Base-by-base conservation (phyloP, 2,888 invertebrate species). In the Ashinkailepas kermadecensis region DNA sequence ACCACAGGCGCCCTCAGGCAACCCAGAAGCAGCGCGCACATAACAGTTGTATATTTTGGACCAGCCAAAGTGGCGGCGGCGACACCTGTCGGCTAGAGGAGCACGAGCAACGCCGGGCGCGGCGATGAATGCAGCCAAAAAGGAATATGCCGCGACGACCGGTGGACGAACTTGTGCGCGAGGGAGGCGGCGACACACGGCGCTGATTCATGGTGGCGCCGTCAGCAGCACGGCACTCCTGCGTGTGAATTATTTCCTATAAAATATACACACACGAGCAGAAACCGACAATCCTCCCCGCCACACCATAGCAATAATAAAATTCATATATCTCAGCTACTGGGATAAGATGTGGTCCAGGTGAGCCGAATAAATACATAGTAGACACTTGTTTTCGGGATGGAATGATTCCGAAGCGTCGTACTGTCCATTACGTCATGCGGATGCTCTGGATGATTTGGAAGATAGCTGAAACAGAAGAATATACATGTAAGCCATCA, bases 361-460 rank as follows among this genome's bases (percentile, higher is more conserved):
- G 9, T 54, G 10, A 21, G 74, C 74, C 74, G 74, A 54, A 74
- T 74, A 74, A 74, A 74, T 74, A 74, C 74, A 74, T 11, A 74
- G 56, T 23, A 74, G 21, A 74, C 74, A 74, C 74, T 74, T 74
- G 54, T 74, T 74, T 74, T 15, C 56, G 21, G 21, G 74, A 56
- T 74, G 74, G 74, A 74, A 74, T 74, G 74, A 74, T 18, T 74
- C 70, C 70, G 56, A 1, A 3, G 18, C 21, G 11, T 18, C 21
- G 23, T 21, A 74, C 7, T 0, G 74, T 56, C 18, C 74, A 74
- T 79, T 58, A 79, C 79, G 94, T 95, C 90, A 95, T 92, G 87
- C 95, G 91, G 88, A 96, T 96, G 84, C 95, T 95, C 88, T 96
- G 98, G 86, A 99, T 97, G 86, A 99, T 96, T 91, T 99, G 98